These are phyloP conservation scores for Dysidea cf. avara DNA, from an alignment of 37 sponge, comb jelly and placozoan species.

Conservation along the genomic window DNA sequence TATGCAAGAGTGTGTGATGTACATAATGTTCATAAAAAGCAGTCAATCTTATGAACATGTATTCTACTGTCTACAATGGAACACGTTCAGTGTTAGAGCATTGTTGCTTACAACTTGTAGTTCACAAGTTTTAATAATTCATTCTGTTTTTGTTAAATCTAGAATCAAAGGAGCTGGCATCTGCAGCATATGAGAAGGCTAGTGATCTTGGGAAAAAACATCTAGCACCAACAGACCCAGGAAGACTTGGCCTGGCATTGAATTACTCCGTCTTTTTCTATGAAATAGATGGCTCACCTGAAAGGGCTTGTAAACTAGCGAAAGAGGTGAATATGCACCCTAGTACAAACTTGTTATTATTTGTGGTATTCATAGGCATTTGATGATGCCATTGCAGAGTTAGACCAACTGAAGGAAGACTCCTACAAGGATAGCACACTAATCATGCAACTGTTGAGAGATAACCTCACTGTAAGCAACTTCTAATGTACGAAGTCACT, in stretches of 20 bases:
- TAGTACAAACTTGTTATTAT: too few relatives aligned
- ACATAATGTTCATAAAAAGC: too few relatives aligned
- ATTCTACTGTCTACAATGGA: too few relatives aligned
- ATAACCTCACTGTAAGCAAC: conserved; percentile 90
- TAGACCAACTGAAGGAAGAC: conserved; percentile 85
- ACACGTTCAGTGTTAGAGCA: too few relatives aligned
- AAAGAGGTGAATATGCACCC: conserved; percentile 56
- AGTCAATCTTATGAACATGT: too few relatives aligned
- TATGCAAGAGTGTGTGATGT: too few relatives aligned
- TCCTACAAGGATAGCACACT: conserved; percentile 94
- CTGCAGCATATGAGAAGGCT: conserved; percentile 73
- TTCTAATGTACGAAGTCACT: too few relatives aligned
- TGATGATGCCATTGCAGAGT: conserved; percentile 87
- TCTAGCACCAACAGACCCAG: conserved; percentile 71
- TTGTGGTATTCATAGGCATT: conserved; percentile 82
- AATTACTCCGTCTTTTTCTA: conserved; percentile 89
- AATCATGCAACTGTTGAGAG: conserved; percentile 93
- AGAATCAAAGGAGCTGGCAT: conserved; percentile 35
- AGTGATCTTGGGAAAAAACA: conserved; percentile 16
- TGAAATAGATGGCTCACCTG: conserved; percentile 67
- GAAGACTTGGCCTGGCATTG: conserved; percentile 82
- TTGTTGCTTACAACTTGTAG: too few relatives aligned
- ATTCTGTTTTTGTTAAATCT: conserved; percentile 54
- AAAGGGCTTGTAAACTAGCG: conserved; percentile 82
- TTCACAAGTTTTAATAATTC: too few relatives aligned